Base-by-base conservation (phyloP, 2,113 vertebrate species). In the Trematocara unimaculatum region DNA sequence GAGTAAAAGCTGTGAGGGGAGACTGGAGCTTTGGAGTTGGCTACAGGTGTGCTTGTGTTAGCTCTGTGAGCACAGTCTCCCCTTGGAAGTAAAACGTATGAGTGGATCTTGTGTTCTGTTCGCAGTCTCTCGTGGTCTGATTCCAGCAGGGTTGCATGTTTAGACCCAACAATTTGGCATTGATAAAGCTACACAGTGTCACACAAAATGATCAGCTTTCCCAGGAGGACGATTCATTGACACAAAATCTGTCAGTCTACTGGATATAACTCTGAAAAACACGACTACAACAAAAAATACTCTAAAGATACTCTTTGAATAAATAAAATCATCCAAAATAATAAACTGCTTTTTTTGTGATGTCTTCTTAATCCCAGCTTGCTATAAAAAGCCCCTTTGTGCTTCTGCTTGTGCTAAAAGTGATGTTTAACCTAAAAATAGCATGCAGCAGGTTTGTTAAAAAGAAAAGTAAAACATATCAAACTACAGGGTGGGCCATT, bases 341-440 rank as follows among this genome's bases (percentile, higher is more conserved):
- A 72, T 88, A 26, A 80, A 91, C 13, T 35, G 14, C 40, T 74
- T 79, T 4, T 53, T 70, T 40, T 7, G 54, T n/a, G 42, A 89
- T 89, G 78, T 81, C 79, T 90, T 90, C 89, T 92, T 91, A 17
- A 88, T 90, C 79, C 29, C 49, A 11, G 86, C 70, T 81, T 51
- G 47, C 55, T 78, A 29, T 51, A 83, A 62, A 84, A 90, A 82
- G 64, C 62, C 23, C 12, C 54, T 33, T 15, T 82, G 49, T 6
- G 6, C 3, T 77, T 64, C 53, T 82, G 13, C 26, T 82, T 26
- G 26, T 77, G 84, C 5, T 4, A 8, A 60, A 78, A 26, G 38
- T n/a, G 58, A n/a, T 15, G n/a, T 82, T 81, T 7, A 60, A 20
- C 1, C 45, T 84, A 17, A 77, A 80, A 77, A 40, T 42, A 78